These are phyloP conservation scores for Leucosticte australis DNA, from an alignment of 2,113 vertebrate species.

Conservation along the genomic window DNA sequence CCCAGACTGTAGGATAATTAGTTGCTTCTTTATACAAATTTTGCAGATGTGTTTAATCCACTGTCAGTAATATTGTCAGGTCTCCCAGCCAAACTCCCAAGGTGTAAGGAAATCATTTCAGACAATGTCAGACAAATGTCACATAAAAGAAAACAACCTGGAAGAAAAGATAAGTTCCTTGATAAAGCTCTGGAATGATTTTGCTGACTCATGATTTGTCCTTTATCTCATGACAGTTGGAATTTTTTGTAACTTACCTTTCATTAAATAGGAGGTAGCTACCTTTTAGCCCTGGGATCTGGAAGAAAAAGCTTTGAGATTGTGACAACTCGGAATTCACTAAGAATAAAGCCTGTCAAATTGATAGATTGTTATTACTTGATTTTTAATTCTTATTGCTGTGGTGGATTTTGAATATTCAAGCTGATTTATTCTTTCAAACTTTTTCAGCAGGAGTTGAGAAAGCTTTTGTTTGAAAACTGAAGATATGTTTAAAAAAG, in stretches of 20 bases:
- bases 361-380: neutral
- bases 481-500: neutral
- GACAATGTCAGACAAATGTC: neutral
- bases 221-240: neutral
- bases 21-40: neutral
- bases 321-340: neutral
- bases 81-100: neutral
- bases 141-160: neutral
- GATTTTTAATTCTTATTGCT: neutral
- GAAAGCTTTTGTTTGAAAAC: neutral
- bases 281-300: neutral
- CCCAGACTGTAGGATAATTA: neutral
- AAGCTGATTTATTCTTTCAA: neutral
- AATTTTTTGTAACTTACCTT: neutral
- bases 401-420: neutral
- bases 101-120: neutral
- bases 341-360: neutral
- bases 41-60: neutral
- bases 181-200: neutral
- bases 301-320: neutral
- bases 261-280: neutral
- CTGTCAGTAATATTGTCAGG: neutral
- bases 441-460: neutral
- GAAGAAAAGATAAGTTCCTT: neutral
- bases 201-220: neutral